Evolutionary conservation across 2,888 invertebrate species (phyloP).

Genomic region (Lithosia quadra): DNA sequence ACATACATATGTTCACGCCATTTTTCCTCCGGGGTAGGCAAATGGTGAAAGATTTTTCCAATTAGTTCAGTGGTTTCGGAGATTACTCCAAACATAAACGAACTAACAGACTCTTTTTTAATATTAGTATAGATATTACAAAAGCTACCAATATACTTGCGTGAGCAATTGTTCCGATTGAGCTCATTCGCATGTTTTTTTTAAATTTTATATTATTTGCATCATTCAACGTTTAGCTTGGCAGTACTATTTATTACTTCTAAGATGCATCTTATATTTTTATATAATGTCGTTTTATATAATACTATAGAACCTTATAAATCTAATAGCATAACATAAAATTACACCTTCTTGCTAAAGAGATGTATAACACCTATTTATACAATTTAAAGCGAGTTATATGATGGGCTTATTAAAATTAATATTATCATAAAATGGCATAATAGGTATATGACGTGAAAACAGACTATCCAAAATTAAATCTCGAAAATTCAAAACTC

Average conservation of each 20-base stretch:
- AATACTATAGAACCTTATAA: background rate
- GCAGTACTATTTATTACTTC: slow-evolving; percentile 14
- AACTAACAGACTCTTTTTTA: background rate
- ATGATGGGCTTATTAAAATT: background rate
- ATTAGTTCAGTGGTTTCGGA: background rate
- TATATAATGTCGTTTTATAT: background rate
- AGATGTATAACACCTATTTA: slow-evolving; percentile 6
- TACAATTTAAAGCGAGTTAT: background rate
- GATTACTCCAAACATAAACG: background rate
- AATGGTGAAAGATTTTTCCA: background rate
- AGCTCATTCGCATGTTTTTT: slow-evolving; percentile 55
- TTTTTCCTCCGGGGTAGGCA: background rate
- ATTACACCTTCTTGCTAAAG: background rate
- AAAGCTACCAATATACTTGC: slow-evolving; percentile 60
- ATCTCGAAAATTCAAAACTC: no score
- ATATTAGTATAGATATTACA: slow-evolving; percentile 23
- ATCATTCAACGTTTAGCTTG: slow-evolving; percentile 3
- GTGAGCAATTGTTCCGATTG: slow-evolving; percentile 73
- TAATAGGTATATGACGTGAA: background rate
- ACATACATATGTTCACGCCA: no score
- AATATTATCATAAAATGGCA: background rate
- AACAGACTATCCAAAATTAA: no score
- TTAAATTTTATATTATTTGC: background rate
- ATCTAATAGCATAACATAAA: background rate
- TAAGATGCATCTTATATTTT: slow-evolving; percentile 1